A percentile compares a stretch with the other conserved stretches of the same genome.
These are phyloP conservation scores for Biston stratarius DNA, from an alignment of 2,888 invertebrate genomes.

Conservation along the genomic window DNA sequence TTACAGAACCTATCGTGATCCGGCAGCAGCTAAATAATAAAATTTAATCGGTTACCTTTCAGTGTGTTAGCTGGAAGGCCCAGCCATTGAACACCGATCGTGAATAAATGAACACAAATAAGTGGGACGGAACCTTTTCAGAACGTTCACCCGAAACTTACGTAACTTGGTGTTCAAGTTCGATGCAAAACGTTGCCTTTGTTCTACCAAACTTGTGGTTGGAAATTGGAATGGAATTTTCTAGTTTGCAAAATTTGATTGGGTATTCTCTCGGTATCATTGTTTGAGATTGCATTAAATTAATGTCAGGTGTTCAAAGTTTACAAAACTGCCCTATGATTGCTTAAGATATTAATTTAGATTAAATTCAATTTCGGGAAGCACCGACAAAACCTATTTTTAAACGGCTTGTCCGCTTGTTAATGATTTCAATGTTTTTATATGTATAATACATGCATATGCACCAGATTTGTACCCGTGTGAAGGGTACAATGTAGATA, in stretches of 20 bases:
- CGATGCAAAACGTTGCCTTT: constrained; percentile 37
- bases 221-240: neutral
- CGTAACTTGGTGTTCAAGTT: constrained; percentile 42
- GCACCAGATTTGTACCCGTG: no score
- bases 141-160: constrained; percentile 54
- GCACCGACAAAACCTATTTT: no score
- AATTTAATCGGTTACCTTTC: constrained; percentile 32
- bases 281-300: neutral
- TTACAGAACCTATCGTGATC: constrained; percentile 1
- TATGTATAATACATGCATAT: no score
- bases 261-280: neutral
- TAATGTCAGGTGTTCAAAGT: no score
- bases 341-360: no score
- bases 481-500: no score
- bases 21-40: constrained; percentile 7
- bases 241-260: neutral
- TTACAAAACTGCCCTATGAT: no score
- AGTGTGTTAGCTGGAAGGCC: constrained; percentile 11
- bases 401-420: no score
- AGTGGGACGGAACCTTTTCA: constrained; percentile 48
- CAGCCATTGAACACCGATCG: constrained; percentile 36
- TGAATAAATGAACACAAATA: constrained; percentile 50
- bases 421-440: no score
- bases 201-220: constrained; percentile 27
- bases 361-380: no score